Evolutionary conservation across 1,140 invertebrate species (phyloP), one percentile per base, ranked within the genome.

Genomic region (Caenorhabditis remanei): DNA sequence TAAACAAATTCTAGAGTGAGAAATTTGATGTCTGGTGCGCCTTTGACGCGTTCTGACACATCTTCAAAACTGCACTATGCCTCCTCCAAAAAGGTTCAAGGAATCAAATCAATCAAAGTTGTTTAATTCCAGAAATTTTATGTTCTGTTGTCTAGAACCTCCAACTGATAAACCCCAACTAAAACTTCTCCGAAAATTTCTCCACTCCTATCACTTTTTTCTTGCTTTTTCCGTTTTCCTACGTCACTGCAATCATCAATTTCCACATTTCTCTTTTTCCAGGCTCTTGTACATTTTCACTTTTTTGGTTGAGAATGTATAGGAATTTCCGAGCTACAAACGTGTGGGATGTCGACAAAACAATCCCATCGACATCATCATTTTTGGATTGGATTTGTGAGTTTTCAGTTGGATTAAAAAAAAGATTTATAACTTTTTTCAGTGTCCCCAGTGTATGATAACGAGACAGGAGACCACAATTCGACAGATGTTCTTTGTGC

Each of bases 401-500:
- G 71, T 50, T 79, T 32, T 63, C 9, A 11, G 9, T 63, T 19
- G 2, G 21, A 63, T 58, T 19, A 9, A 32, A 63, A 63, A 3
- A 63, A 8, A 4, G 2, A 24, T 7, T 24, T 32, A 63, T 7
- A 5, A 32, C 4, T 63, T 63, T 50, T 79, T 79, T 50, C 46
- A 79, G 71, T 79, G 11, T 79, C 71, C 5, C 71, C 71, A 41
- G 19, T n/a, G 1, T 79, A 79, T n/a, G 71, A 79, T 11, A 85
- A 85, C 41, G 67, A 85, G 8, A 75, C 65, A 16, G 53, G 32
- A n/a, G 43, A 79, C 2, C 63, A 53, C 53, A 85, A 85, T 24
- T 75, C 85, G 14, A 55, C 46, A 50, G 85, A 85, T 32, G 85
- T 85, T 4, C 46, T 85, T 6, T 85, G 85, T 32, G 85, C 85